These are phyloP conservation scores for Macrostomum lignano DNA, from an alignment of 1,140 invertebrate species.

Conservation along the genomic window DNA sequence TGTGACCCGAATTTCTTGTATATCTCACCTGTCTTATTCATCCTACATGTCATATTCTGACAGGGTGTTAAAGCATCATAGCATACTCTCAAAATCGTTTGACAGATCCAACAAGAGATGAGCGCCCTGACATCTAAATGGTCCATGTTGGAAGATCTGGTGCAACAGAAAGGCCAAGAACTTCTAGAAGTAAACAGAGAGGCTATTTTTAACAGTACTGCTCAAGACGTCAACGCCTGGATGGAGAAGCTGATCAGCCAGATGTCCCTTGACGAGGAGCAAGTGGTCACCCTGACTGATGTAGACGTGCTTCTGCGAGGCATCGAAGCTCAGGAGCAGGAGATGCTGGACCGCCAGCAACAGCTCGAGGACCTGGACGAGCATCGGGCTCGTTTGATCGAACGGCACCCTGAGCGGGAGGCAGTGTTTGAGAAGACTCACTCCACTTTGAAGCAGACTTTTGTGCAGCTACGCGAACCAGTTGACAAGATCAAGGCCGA, in stretches of 20 bases:
- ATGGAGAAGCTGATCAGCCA: not conserved
- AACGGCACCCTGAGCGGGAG: conserved; percentile 64
- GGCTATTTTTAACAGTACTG: not conserved
- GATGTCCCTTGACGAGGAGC: not conserved
- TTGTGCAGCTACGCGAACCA: conserved; percentile 37
- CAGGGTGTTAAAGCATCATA: too few relatives aligned
- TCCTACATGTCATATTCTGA: too few relatives aligned
- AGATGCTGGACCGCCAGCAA: not conserved
- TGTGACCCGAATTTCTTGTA: too few relatives aligned
- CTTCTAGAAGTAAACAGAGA: too few relatives aligned
- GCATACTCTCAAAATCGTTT: too few relatives aligned
- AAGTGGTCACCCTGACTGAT: conserved; percentile 1
- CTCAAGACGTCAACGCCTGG: not conserved
- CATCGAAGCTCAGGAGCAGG: not conserved
- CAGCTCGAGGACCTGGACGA: conserved; percentile 11
- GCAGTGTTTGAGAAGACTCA: conserved; percentile 74
- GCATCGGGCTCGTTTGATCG: conserved; percentile 63
- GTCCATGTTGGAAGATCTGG: too few relatives aligned
- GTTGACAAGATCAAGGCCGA: conserved; percentile 50
- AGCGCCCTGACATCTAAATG: too few relatives aligned
- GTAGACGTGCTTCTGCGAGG: not conserved
- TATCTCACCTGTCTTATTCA: too few relatives aligned
- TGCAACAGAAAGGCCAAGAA: too few relatives aligned
- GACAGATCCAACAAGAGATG: too few relatives aligned
- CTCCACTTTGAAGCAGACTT: conserved; percentile 44